These are phyloP conservation scores for Bedellia somnulentella DNA, from an alignment of 2,888 invertebrate genomes.

Conservation along the genomic window DNA sequence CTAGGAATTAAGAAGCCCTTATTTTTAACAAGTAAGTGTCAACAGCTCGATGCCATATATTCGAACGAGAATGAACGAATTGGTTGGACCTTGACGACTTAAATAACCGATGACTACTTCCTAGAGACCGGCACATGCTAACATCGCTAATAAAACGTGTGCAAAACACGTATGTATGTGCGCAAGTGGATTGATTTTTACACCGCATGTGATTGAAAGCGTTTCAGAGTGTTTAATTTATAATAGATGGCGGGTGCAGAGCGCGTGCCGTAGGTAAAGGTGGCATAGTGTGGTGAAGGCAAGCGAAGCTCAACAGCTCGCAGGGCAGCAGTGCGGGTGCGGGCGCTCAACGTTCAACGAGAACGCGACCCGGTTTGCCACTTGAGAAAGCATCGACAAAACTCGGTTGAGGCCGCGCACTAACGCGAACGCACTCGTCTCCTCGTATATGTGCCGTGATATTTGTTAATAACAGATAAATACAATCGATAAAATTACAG, in stretches of 20 bases:
- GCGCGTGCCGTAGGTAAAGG: constrained; percentile 15
- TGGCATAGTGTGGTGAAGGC: too few species aligned
- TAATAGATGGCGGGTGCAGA: constrained; percentile 43
- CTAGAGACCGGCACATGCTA: constrained; percentile 4
- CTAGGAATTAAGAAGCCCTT: too few species aligned
- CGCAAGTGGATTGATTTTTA: too few species aligned
- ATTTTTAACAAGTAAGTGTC: too few species aligned
- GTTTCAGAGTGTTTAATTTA: too few species aligned
- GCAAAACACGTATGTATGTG: too few species aligned
- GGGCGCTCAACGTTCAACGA: constrained; percentile 26
- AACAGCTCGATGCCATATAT: too few species aligned
- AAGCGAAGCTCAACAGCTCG: too few species aligned
- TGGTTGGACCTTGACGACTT: constrained; percentile 8
- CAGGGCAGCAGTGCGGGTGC: too few species aligned
- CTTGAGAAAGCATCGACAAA: constrained; percentile 60
- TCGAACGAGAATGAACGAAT: constrained; percentile 8
- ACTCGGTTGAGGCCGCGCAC: constrained; percentile 55
- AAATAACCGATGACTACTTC: constrained; percentile 9
- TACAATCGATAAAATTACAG: constrained; percentile 22
- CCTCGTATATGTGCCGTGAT: constrained; percentile 38
- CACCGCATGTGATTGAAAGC: too few species aligned
- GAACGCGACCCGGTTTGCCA: constrained; percentile 58
- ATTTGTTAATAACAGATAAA: constrained; percentile 17
- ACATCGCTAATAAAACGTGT: too few species aligned
- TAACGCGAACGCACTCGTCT: constrained; percentile 46